Conservation (phyloP, 2,888 invertebrate genomes). For the Tenodera sinensis region DNA sequence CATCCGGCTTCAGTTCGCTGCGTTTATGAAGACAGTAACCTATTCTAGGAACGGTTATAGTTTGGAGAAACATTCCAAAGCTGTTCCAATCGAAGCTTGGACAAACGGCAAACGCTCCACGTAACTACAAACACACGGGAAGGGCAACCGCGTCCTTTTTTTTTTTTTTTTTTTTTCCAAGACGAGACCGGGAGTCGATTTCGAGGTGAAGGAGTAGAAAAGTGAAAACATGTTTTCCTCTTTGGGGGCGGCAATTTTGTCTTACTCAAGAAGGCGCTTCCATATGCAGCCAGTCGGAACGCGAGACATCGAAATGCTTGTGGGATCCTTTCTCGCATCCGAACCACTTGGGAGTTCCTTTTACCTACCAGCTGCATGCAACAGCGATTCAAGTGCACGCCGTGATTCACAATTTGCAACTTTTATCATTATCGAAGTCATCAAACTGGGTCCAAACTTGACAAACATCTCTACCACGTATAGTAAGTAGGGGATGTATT, state of each 20-base stretch:
- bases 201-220: neutral
- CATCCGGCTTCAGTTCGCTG: too few species aligned
- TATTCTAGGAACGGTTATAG: too few species aligned
- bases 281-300: conserved; percentile 17
- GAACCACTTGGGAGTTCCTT: neutral
- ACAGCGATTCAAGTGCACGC: neutral
- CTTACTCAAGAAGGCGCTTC: conserved; percentile 2
- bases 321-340: neutral
- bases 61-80: too few species aligned
- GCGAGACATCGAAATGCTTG: neutral
- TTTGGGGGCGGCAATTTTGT: neutral
- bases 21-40: too few species aligned
- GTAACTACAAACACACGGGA: neutral
- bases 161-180: neutral
- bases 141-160: neutral
- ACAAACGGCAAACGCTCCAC: neutral
- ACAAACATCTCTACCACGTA: too few species aligned
- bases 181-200: neutral
- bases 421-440: too few species aligned
- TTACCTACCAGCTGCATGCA: neutral
- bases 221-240: neutral
- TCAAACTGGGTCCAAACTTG: too few species aligned
- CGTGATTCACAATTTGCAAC: too few species aligned
- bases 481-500: too few species aligned
- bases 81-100: too few species aligned